A percentile compares a stretch with the other conserved stretches of the same genome.
Evolutionary conservation across 2,888 invertebrate species (phyloP).

Genomic region (Chymomyza caudatula): DNA sequence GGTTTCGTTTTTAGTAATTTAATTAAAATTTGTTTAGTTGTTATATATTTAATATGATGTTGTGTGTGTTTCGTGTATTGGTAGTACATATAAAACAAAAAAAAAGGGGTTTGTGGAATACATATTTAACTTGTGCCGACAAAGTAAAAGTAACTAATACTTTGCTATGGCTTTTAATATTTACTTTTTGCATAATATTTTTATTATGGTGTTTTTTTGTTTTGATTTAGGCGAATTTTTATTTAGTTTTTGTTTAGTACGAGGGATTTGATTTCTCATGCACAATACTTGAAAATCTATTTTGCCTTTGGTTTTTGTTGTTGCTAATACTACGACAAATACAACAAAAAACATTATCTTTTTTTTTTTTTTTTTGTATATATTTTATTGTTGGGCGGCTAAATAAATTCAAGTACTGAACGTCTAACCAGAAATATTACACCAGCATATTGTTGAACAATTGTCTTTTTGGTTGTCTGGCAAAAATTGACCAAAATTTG

Average conservation of each 20-base stretch:
- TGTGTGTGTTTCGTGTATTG: background rate
- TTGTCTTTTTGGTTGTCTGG: constrained; percentile 30
- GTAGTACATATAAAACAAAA: background rate
- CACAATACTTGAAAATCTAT: constrained; percentile 76
- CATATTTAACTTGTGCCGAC: constrained; percentile 1
- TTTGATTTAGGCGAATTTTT: constrained; percentile 51
- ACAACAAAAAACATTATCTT: constrained; percentile 30
- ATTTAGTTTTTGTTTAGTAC: constrained; percentile 67
- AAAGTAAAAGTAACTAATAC: constrained; percentile 11
- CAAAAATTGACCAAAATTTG: constrained; percentile 6
- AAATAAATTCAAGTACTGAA: constrained; percentile 77
- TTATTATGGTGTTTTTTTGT: constrained; percentile 7
- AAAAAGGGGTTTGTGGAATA: background rate
- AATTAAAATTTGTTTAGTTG: background rate
- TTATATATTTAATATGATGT: background rate
- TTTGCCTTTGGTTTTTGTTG: constrained; percentile 55
- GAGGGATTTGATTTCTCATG: constrained; percentile 78
- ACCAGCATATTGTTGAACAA: constrained; percentile 77
- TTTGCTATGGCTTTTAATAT: constrained; percentile 20
- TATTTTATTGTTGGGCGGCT: constrained; percentile 41
- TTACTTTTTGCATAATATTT: constrained; percentile 30
- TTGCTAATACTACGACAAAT: constrained; percentile 42
- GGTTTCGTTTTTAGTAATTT: background rate
- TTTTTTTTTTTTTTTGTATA: constrained; percentile 16
- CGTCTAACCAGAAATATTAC: constrained; percentile 78